Evolutionary conservation across 2,797 vertebrate species (phyloP).

Genomic region (Eutrigla gurnardus): DNA sequence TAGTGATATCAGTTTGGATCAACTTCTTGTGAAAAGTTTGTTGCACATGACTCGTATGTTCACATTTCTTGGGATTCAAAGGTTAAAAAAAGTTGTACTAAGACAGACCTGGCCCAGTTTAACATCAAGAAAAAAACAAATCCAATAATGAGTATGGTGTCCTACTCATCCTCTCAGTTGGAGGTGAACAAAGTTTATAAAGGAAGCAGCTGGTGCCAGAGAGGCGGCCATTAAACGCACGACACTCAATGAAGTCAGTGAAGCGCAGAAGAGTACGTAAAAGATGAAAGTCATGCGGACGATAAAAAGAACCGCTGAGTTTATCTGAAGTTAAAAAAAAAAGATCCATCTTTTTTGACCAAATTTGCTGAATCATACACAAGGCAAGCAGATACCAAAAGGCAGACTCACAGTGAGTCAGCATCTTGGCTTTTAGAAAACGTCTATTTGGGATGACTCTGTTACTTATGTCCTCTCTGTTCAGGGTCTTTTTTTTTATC

Average conservation of each 20-base stretch:
- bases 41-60: slow-evolving; percentile 4
- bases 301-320: background rate
- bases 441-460: background rate
- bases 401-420: background rate
- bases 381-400: background rate
- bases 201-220: background rate
- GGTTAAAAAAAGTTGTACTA: background rate
- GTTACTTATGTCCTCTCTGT: background rate
- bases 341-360: background rate
- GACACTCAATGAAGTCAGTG: background rate
- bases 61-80: background rate
- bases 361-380: background rate
- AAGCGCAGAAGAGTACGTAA: background rate
- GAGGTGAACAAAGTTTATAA: background rate
- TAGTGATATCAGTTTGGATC: background rate
- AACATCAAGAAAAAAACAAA: background rate
- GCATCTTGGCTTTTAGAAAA: background rate
- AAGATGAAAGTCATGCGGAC: background rate
- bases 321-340: background rate
- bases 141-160: background rate
- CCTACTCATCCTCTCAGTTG: background rate
- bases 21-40: background rate
- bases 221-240: background rate
- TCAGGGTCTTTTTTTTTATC: background rate
- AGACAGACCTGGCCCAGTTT: background rate